These are phyloP conservation scores for Triplophysa dalaica DNA, from an alignment of 2,113 vertebrate genomes.

Conservation along the genomic window DNA sequence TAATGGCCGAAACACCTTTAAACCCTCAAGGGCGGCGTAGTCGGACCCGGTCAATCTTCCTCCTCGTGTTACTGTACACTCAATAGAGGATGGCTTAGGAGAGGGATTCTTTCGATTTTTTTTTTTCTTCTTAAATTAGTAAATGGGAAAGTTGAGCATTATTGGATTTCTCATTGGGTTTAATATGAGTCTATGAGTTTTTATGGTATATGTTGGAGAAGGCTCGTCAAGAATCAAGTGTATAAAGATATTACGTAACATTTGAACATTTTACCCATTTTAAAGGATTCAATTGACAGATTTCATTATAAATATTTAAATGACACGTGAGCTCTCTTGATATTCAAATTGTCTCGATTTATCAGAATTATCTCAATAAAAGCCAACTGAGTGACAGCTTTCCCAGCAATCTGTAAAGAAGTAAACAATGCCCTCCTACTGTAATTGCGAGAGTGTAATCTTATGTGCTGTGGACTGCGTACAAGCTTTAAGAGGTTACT, in stretches of 20 bases:
- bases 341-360: neutral
- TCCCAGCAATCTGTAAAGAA: constrained; percentile 27
- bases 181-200: too few relatives aligned
- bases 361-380: neutral
- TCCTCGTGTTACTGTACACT: constrained; percentile 15
- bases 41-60: constrained; percentile 34
- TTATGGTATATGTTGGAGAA: too few relatives aligned
- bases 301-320: too few relatives aligned
- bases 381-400: neutral
- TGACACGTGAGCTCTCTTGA: too few relatives aligned
- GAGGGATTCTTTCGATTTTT: neutral
- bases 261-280: too few relatives aligned
- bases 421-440: constrained; percentile 36
- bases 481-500: constrained; percentile 49
- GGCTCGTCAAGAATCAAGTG: too few relatives aligned
- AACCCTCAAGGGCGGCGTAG: constrained; percentile 38
- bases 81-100: neutral
- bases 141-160: neutral
- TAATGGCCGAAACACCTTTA: constrained; percentile 35
- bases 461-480: constrained; percentile 24
- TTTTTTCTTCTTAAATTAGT: neutral
- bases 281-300: too few relatives aligned
- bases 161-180: too few relatives aligned
- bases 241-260: too few relatives aligned
- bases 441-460: constrained; percentile 51